Evolutionary conservation across 2,797 vertebrate species (phyloP).

Genomic region (Champsocephalus gunnari): DNA sequence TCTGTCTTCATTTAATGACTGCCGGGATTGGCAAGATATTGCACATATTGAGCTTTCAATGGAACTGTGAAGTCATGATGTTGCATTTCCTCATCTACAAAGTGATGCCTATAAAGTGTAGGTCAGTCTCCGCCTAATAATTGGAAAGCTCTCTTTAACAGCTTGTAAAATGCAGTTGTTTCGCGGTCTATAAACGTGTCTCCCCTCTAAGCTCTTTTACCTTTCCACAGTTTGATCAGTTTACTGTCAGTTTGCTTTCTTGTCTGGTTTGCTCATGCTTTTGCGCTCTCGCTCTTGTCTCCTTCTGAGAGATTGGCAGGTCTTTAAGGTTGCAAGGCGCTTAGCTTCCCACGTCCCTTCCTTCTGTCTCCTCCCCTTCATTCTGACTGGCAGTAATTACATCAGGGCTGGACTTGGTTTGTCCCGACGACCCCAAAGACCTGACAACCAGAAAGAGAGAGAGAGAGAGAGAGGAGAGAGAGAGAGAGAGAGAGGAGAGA

Average conservation of each 20-base stretch:
- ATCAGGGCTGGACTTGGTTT: slow-evolving; percentile 59
- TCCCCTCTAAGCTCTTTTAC: slow-evolving; percentile 31
- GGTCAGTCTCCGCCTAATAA: slow-evolving; percentile 32
- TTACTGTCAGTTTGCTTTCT: slow-evolving; percentile 47
- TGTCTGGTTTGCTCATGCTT: slow-evolving; percentile 39
- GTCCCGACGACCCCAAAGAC: slow-evolving; percentile 61
- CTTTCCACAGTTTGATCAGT: slow-evolving; percentile 44
- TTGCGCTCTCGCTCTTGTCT: slow-evolving; percentile 51
- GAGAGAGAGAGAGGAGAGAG: neutral
- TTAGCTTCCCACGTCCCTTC: slow-evolving; percentile 67
- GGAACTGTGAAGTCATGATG: slow-evolving; percentile 27
- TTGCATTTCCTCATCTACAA: slow-evolving; percentile 38
- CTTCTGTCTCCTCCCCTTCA: slow-evolving; percentile 61
- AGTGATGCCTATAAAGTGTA: slow-evolving; percentile 35
- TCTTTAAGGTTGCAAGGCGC: slow-evolving; percentile 69
- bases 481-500: neutral
- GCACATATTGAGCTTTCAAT: slow-evolving; percentile 56
- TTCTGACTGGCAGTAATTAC: slow-evolving; percentile 82
- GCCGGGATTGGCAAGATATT: slow-evolving; percentile 37
- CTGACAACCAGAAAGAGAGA: slow-evolving; percentile 42
- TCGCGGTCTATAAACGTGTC: slow-evolving; percentile 40
- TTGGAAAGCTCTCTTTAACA: slow-evolving; percentile 42
- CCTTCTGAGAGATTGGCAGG: slow-evolving; percentile 67
- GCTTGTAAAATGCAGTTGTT: slow-evolving; percentile 58
- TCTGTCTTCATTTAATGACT: slow-evolving; percentile 65